phyloP scores from a whole-genome alignment of 2,797 vertebrate genomes.

The Xiphophorus birchmanni region DNA sequence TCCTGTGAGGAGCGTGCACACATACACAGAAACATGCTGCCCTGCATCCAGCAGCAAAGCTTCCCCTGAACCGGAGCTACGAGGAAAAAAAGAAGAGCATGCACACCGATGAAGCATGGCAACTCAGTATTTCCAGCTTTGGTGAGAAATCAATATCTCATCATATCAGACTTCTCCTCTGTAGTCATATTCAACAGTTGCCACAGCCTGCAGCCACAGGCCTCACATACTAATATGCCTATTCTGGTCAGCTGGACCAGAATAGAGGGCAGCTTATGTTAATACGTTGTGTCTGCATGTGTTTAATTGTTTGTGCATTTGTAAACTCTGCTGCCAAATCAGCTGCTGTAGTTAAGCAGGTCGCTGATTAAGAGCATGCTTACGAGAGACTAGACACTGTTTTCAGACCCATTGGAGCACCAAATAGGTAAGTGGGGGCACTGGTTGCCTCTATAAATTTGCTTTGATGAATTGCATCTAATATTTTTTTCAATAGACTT shows the following conservation, averaged over 20 bases:
- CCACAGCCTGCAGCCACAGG: constrained; percentile 22
- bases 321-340: constrained; percentile 36
- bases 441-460: not conserved
- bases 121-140: constrained; percentile 26
- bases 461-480: not conserved
- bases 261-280: constrained; percentile 33
- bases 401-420: not conserved
- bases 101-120: constrained; percentile 19
- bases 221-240: constrained; percentile 34
- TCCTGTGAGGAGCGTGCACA: constrained; percentile 33
- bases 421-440: not conserved
- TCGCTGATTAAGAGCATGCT: constrained; percentile 69
- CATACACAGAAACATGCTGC: constrained; percentile 6
- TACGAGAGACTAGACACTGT: constrained; percentile 55
- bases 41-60: constrained; percentile 12
- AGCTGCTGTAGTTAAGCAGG: constrained; percentile 62
- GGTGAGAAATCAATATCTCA: constrained; percentile 50
- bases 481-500: not conserved
- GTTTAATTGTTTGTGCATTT: constrained; percentile 36
- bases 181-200: constrained; percentile 43
- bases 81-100: not conserved
- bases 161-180: constrained; percentile 37
- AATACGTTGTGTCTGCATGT: constrained; percentile 35
- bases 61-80: not conserved
- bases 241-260: constrained; percentile 32